Evolutionary conservation across 2,797 vertebrate species (phyloP).

Genomic region (Microhierax caerulescens): DNA sequence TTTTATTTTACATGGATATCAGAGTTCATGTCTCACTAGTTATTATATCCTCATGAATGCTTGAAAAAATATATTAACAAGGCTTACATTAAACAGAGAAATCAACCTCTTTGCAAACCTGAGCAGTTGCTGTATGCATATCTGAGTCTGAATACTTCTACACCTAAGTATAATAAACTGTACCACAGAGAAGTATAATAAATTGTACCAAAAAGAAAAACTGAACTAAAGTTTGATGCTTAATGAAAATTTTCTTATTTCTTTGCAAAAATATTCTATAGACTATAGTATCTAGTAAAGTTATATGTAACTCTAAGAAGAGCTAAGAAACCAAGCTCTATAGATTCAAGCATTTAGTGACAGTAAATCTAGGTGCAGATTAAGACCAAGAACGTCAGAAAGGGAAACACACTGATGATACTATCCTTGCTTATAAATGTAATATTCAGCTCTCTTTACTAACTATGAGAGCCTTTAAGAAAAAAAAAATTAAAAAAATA

Average conservation of each 20-base stretch:
- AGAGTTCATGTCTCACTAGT: not conserved
- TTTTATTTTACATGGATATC: not conserved
- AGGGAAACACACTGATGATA: not conserved
- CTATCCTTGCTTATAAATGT: not conserved
- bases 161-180: not conserved
- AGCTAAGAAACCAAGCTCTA: not conserved
- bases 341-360: not conserved
- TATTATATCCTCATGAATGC: not conserved
- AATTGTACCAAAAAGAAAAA: not conserved
- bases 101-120: slow-evolving; percentile 15
- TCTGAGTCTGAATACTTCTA: not conserved
- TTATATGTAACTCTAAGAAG: not conserved
- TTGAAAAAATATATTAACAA: slow-evolving; percentile 63
- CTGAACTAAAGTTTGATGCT: not conserved
- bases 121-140: not conserved
- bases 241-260: not conserved
- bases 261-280: not conserved
- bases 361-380: not conserved
- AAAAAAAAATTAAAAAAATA: not conserved
- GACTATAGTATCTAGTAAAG: not conserved
- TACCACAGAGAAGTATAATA: not conserved
- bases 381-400: not conserved
- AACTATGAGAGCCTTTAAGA: not conserved
- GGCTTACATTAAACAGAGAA: slow-evolving; percentile 27
- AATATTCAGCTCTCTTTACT: not conserved